Evolutionary conservation across 2,797 vertebrate genomes (phyloP).

Genomic region (Danio jaintianensis): DNA sequence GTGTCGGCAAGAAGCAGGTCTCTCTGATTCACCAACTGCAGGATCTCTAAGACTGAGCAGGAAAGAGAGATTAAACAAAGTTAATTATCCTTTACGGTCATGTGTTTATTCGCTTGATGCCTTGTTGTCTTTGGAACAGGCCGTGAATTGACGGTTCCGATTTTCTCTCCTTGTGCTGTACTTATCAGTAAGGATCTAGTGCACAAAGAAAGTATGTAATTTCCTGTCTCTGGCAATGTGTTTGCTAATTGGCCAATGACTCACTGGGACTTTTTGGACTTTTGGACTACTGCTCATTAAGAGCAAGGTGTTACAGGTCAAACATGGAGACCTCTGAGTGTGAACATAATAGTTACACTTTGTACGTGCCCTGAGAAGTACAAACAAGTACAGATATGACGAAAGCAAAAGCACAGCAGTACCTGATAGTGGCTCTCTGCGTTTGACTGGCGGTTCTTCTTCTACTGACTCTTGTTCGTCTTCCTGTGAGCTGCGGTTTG

Average conservation of each 20-base stretch:
- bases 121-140: constrained; percentile 37
- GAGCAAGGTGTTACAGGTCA: constrained; percentile 58
- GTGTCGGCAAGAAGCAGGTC: constrained; percentile 88
- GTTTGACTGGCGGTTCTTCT: constrained; percentile 75
- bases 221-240: constrained; percentile 73
- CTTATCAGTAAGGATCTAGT: constrained; percentile 65
- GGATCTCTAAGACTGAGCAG: constrained; percentile 87
- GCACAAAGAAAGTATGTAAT: constrained; percentile 68
- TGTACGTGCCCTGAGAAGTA: constrained; percentile 8
- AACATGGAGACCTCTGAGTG: constrained; percentile 14
- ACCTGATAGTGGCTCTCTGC: constrained; percentile 84
- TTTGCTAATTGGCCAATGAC: constrained; percentile 69
- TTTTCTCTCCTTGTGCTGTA: constrained; percentile 8
- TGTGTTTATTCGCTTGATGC: constrained; percentile 44
- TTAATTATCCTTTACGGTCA: not conserved
- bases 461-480: constrained; percentile 75
- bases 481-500: constrained; percentile 80
- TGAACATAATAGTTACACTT: constrained; percentile 6
- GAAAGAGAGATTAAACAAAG: constrained; percentile 14
- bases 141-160: not conserved
- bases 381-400: not conserved
- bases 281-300: constrained; percentile 65
- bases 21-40: constrained; percentile 87
- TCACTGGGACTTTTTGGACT: constrained; percentile 61
- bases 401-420: constrained; percentile 37